Percentiles rank a stretch among this genome's conserved stretches.
Conservation (phyloP, 2,888 invertebrate species). For the Lycia hirtaria region DNA sequence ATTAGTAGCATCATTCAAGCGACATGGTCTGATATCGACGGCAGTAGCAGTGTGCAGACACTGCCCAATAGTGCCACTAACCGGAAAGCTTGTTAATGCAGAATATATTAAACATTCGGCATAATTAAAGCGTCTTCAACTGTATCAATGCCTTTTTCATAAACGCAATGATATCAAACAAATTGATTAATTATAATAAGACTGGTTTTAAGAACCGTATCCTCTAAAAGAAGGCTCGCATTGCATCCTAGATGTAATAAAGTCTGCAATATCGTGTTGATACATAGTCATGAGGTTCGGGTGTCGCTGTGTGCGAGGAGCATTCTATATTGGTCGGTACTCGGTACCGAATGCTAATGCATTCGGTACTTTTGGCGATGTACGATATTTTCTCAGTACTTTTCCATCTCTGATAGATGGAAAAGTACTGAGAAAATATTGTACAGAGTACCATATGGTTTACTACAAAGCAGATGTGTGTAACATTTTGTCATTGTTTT, state of each 20-base stretch:
- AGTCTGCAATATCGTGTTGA: conserved; percentile 35
- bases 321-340: conserved; percentile 49
- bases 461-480: conserved; percentile 46
- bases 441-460: conserved; percentile 56
- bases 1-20: conserved; percentile 44
- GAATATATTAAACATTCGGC: conserved; percentile 46
- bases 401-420: too few species aligned
- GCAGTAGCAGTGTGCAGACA: not conserved
- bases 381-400: too few species aligned
- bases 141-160: not conserved
- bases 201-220: conserved; percentile 24
- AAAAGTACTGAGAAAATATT: conserved; percentile 78
- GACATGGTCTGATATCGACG: conserved; percentile 44
- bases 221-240: conserved; percentile 34
- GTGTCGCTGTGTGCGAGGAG: conserved; percentile 45
- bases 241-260: conserved; percentile 37
- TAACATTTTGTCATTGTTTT: conserved; percentile 55
- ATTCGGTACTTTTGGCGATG: too few species aligned
- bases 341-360: conserved; percentile 50
- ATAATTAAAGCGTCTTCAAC: conserved; percentile 22
- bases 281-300: conserved; percentile 31
- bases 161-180: conserved; percentile 7
- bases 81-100: conserved; percentile 52
- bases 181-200: conserved; percentile 15
- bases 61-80: conserved; percentile 52